Evolutionary conservation across 2,888 invertebrate genomes (phyloP).

Genomic region (Gymnocheta viridis): DNA sequence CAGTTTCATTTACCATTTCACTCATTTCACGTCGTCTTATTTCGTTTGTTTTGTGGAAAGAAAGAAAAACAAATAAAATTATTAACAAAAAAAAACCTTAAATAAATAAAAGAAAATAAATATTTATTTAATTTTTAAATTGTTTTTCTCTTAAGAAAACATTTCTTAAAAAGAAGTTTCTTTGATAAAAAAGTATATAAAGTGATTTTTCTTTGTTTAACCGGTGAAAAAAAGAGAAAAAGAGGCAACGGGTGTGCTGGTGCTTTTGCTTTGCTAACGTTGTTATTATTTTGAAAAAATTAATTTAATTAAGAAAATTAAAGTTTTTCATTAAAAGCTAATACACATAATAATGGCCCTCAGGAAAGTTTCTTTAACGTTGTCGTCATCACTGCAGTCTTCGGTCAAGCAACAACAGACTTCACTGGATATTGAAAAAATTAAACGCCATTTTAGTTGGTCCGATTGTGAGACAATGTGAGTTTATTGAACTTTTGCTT

Average conservation of each 20-base stretch:
- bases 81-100: slow-evolving; percentile 20
- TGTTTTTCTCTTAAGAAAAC: background rate
- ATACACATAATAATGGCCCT: slow-evolving; percentile 59
- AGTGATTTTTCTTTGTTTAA: slow-evolving; percentile 5
- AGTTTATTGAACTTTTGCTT: slow-evolving; percentile 72
- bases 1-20: slow-evolving; percentile 78
- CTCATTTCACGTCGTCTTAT: slow-evolving; percentile 51
- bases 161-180: background rate
- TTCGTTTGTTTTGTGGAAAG: slow-evolving; percentile 33
- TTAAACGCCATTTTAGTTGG: slow-evolving; percentile 80
- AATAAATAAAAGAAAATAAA: slow-evolving; percentile 28
- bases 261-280: background rate
- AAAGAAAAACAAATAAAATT: slow-evolving; percentile 30
- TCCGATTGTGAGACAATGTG: slow-evolving; percentile 80
- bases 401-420: slow-evolving; percentile 69
- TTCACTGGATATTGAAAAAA: slow-evolving; percentile 78
- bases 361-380: slow-evolving; percentile 55
- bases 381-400: slow-evolving; percentile 44
- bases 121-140: background rate
- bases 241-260: background rate
- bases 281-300: slow-evolving; percentile 1
- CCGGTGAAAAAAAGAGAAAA: background rate
- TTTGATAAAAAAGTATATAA: background rate
- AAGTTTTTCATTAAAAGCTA: slow-evolving; percentile 33
- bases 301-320: slow-evolving; percentile 34